Evolutionary conservation across 2,888 invertebrate genomes (phyloP), one percentile per base, ranked within the genome.

Genomic region (Lottia gigantea): DNA sequence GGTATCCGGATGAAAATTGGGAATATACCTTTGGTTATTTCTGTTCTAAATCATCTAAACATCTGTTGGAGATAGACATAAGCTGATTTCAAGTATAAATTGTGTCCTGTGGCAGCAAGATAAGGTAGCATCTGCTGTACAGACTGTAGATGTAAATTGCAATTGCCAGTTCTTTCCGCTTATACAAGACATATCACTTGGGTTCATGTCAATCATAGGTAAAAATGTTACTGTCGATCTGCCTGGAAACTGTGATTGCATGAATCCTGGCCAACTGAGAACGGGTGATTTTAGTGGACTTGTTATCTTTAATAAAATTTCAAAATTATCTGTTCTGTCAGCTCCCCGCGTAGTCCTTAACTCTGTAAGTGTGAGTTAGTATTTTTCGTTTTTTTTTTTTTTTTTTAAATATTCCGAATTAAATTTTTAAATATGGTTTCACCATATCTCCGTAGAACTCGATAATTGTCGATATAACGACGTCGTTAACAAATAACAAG

Each of bases 241-340:
- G 8, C 78, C 80, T 40, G 76, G 77, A 62, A 75, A 71, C 11
- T 55, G 62, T 16, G 45, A 62, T 68, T 81, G 78, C 80, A 79
- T 80, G 14, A 72, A 46, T 4, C 77, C 80, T n/a, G 74, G 71
- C 78, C 81, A 80, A 8, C 61, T 67, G 45, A 76, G 78, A 14
- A 64, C 66, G 26, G 67, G 67, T 19, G 68, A 46, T 7, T 61
- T 49, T 16, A 74, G 19, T 16, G 70, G 61, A 73, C 75, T 74
- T 19, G 19, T 19, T 15, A 49, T 49, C 8, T 49, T 49, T 8
- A 16, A 49, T 11, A n/a, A 11, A 49, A 49, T 14, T n/a, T 49
- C 49, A 14, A 49, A 8, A 16, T 49, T 49, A 16, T 11, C 16
- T 15, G 49, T 49, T 49, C n/a, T 6, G 49, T 49, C 49, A 49